These are phyloP conservation scores for Heteronetta atricapilla DNA, from an alignment of 2,113 vertebrate genomes.

Conservation along the genomic window DNA sequence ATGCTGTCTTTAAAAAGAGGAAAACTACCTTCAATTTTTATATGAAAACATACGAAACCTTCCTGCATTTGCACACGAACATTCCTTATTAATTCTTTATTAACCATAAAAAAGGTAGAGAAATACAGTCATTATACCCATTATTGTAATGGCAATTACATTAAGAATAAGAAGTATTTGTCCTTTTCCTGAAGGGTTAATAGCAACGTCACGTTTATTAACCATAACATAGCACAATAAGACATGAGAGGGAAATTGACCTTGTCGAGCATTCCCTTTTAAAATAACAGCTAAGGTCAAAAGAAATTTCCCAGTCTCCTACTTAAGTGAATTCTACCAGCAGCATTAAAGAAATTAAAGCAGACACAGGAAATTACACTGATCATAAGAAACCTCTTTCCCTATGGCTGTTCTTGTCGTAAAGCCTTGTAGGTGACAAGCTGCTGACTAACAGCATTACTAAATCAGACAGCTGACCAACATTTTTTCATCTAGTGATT, in stretches of 20 bases:
- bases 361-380: slow-evolving; percentile 7
- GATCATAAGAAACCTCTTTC: slow-evolving; percentile 1
- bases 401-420: background rate
- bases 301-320: background rate
- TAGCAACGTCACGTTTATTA: background rate
- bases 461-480: slow-evolving; percentile 33
- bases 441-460: slow-evolving; percentile 48
- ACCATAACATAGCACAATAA: background rate
- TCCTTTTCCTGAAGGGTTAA: background rate
- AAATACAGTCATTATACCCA: background rate
- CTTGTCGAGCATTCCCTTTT: background rate
- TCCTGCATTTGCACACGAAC: background rate
- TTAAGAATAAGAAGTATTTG: background rate
- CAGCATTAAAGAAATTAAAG: background rate
- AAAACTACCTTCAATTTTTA: background rate
- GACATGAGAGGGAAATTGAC: background rate
- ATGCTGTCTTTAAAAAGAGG: background rate
- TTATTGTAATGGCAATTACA: background rate
- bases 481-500: slow-evolving; percentile 29
- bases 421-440: slow-evolving; percentile 27
- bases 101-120: background rate
- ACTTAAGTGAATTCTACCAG: background rate
- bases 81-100: background rate
- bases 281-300: background rate
- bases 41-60: background rate